These are phyloP conservation scores for Dasypolia templi DNA, from an alignment of 2,888 invertebrate species.

Conservation along the genomic window DNA sequence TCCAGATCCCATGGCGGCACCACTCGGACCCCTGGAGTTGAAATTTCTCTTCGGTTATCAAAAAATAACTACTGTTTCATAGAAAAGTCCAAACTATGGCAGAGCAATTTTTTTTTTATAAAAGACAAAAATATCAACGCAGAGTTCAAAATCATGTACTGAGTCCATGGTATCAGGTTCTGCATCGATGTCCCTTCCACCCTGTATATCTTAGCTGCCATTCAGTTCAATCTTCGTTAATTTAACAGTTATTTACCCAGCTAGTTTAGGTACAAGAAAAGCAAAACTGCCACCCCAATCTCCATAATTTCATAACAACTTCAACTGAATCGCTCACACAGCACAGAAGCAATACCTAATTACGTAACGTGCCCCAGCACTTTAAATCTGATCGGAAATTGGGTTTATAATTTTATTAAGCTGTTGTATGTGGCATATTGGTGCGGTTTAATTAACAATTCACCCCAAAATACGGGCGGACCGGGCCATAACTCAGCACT, in stretches of 20 bases:
- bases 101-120: too few species aligned
- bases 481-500: slow-evolving; percentile 74
- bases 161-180: too few species aligned
- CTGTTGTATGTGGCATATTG: slow-evolving; percentile 79
- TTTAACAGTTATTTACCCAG: not conserved
- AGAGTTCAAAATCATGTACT: too few species aligned
- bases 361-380: slow-evolving; percentile 61
- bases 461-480: slow-evolving; percentile 70
- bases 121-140: too few species aligned
- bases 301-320: slow-evolving; percentile 7
- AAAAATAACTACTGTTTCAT: too few species aligned
- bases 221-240: not conserved
- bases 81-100: too few species aligned
- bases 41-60: too few species aligned
- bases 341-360: slow-evolving; percentile 49
- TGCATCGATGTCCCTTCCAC: too few species aligned
- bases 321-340: slow-evolving; percentile 22
- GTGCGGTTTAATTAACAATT: slow-evolving; percentile 84
- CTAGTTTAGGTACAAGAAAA: not conserved
- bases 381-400: slow-evolving; percentile 75
- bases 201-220: not conserved
- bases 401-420: slow-evolving; percentile 78
- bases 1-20: too few species aligned
- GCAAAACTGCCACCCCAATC: not conserved
- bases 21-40: too few species aligned